These are phyloP conservation scores for Micrasema longulum DNA, from an alignment of 1,140 invertebrate genomes.

Conservation along the genomic window DNA sequence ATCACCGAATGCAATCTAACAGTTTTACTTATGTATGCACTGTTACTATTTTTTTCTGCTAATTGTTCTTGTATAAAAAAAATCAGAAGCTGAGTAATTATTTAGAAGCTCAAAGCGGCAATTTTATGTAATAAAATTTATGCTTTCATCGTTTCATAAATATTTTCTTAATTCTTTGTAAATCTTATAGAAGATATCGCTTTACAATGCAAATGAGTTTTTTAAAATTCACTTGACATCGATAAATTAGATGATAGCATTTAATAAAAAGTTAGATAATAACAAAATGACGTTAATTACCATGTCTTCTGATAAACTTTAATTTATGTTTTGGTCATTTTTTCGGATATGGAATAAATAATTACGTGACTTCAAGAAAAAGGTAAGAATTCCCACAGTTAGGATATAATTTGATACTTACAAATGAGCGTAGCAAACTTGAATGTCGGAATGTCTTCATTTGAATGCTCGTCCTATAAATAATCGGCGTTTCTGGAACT, in stretches of 20 bases:
- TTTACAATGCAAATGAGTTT: slow-evolving; percentile 6
- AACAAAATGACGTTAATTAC: slow-evolving; percentile 9
- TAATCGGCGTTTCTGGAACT: slow-evolving; percentile 30
- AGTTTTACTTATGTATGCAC: too few species aligned
- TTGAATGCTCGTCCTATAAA: slow-evolving; percentile 33
- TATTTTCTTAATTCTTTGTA: too few species aligned
- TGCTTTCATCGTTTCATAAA: too few species aligned
- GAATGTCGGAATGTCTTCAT: slow-evolving; percentile 41
- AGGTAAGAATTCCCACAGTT: neutral
- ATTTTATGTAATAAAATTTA: too few species aligned
- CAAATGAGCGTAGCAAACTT: slow-evolving; percentile 25
- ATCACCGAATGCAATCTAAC: too few species aligned
- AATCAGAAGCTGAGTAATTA: too few species aligned
- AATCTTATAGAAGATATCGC: neutral
- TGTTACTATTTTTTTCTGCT: too few species aligned
- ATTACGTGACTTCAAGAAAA: too few species aligned
- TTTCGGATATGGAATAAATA: too few species aligned
- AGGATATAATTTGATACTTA: neutral
- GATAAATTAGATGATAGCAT: slow-evolving; percentile 5
- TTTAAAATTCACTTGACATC: neutral
- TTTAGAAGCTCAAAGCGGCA: too few species aligned
- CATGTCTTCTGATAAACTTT: neutral
- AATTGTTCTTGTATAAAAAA: too few species aligned
- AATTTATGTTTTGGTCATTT: too few species aligned
- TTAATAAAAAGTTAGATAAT: neutral